Evolutionary conservation across 1,140 invertebrate species (phyloP), one percentile per base, ranked within the genome.

Genomic region (Drosophila jambulina): DNA sequence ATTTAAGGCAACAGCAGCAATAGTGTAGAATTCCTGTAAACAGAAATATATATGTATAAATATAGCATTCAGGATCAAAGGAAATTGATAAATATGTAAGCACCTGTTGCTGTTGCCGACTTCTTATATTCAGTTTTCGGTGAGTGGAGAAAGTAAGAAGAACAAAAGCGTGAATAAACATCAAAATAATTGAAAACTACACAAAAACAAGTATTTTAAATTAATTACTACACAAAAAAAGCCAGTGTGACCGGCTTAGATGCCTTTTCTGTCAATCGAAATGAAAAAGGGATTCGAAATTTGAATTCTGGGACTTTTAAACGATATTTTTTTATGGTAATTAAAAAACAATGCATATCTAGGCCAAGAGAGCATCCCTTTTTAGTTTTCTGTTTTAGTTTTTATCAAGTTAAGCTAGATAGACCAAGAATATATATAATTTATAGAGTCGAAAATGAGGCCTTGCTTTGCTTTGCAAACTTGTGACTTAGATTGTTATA

Each of bases 61-160:
- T 29, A 21, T 23, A 36, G 8, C 21, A 23, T 23, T 54, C 32
- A 54, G 32, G 51, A 23, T 36, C 19, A 23, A 8, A 21, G 13
- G 8, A 36, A n/a, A 12, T 54, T 15, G 7, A 54, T 15, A 36
- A 21, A 40, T 21, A 8, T 36, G 7, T 12, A 29, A 49, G 17
- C 25, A 49, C 48, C 40, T 45, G 13, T 27, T 54, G 36, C 67
- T 60, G 63, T 59, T n/a, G 38, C 29, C 3, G 6, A 40, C 67
- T 74, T 72, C 70, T 43, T 43, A 29, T 51, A 74, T 74, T 78
- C 53, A 38, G 63, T 78, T 77, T 69, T 56, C 49, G 56, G 74
- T 78, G 75, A 78, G 75, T 78, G 75, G 57, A 77, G 74, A 77
- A 77, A 77, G 75, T 36, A 77, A 60, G 62, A 77, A 77, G 72